phyloP scores from a whole-genome alignment of 2,113 vertebrate genomes.

The Dinomys branickii region DNA sequence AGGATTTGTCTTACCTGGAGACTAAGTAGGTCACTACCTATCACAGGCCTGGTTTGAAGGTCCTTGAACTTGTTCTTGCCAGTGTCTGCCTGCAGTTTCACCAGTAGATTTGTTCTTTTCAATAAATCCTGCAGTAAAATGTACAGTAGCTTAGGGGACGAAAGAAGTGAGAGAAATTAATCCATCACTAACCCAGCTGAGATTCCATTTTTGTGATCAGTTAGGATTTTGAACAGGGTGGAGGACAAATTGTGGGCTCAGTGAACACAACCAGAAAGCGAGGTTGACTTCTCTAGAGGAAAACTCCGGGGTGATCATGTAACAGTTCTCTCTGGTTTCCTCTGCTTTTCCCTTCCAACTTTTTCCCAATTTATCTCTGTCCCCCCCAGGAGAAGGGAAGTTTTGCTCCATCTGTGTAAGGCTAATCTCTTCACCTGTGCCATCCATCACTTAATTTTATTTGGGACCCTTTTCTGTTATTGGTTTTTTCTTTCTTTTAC shows the following conservation, averaged over 20 bases:
- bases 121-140: conserved; percentile 51
- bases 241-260: not conserved
- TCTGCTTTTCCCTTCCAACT: not conserved
- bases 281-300: not conserved
- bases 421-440: not conserved
- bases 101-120: conserved; percentile 53
- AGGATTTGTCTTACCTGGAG: conserved; percentile 35
- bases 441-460: not conserved
- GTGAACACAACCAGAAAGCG: not conserved
- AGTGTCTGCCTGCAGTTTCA: conserved; percentile 1
- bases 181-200: not conserved
- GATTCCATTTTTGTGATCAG: not conserved
- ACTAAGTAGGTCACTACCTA: conserved; percentile 45
- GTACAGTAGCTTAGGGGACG: not conserved
- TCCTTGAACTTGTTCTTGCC: conserved; percentile 19
- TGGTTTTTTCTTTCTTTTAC: not conserved
- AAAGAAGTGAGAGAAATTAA: conserved; percentile 43
- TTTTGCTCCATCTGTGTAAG: not conserved
- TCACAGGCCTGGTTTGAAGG: not conserved
- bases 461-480: not conserved
- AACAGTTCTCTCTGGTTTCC: not conserved
- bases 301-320: not conserved
- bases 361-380: conserved; percentile 17
- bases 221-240: not conserved
- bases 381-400: not conserved